phyloP scores from a whole-genome alignment of 2,888 invertebrate genomes.

The Rhimphoctona megacephalus region DNA sequence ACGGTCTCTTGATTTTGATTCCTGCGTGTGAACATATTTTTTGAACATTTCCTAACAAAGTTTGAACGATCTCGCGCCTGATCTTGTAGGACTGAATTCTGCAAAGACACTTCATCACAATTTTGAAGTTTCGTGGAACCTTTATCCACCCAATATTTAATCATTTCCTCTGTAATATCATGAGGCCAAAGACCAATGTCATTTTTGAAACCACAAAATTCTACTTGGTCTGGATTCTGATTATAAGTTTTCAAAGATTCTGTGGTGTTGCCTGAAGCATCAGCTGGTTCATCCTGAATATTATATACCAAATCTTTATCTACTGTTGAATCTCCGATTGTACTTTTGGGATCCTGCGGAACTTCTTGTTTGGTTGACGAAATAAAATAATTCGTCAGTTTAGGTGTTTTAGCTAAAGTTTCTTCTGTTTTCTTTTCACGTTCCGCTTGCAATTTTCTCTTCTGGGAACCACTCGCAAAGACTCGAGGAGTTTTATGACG shows the following conservation, averaged over 20 bases:
- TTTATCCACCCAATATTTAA: slow-evolving; percentile 22
- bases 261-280: slow-evolving; percentile 5
- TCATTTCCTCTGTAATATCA: slow-evolving; percentile 22
- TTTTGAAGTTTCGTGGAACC: slow-evolving; percentile 27
- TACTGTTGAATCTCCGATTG: slow-evolving; percentile 5
- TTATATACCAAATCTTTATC: slow-evolving; percentile 1
- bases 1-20: slow-evolving; percentile 56
- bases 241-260: background rate
- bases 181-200: slow-evolving; percentile 23
- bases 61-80: slow-evolving; percentile 34
- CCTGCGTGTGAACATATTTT: slow-evolving; percentile 47
- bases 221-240: background rate
- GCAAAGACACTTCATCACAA: slow-evolving; percentile 32
- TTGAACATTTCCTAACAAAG: slow-evolving; percentile 41
- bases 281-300: background rate
- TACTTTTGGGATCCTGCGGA: slow-evolving; percentile 3
- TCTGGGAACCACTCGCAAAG: background rate
- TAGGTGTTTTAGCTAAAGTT: background rate
- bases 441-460: background rate
- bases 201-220: slow-evolving; percentile 24
- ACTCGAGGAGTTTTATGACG: background rate
- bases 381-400: background rate
- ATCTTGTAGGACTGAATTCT: slow-evolving; percentile 30
- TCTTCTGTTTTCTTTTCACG: background rate
- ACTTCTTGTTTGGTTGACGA: background rate